Evolutionary conservation across 1,140 invertebrate genomes (phyloP).

Genomic region (Samia ricini): DNA sequence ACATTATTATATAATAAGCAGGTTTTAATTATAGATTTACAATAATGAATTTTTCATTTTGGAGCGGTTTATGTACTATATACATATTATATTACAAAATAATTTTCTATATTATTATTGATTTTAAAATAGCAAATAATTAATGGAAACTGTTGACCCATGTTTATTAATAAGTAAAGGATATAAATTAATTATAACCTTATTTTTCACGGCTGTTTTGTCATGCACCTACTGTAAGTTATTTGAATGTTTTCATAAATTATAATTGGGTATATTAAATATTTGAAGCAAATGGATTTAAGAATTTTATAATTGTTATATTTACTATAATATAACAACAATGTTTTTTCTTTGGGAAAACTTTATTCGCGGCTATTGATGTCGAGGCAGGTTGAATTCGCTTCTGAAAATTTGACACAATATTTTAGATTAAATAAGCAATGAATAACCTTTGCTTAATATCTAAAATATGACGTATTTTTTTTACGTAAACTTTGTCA

Average conservation of each 20-base stretch:
- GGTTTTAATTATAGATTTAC: conserved; percentile 68
- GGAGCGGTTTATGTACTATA: conserved; percentile 50
- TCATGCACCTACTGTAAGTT: neutral
- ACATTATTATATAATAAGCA: conserved; percentile 61
- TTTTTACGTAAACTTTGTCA: neutral
- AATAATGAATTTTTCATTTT: conserved; percentile 62
- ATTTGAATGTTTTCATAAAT: neutral
- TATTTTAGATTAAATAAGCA: too few species aligned
- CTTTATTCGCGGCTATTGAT: neutral
- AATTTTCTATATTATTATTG: conserved; percentile 61
- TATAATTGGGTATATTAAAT: neutral
- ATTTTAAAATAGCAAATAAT: conserved; percentile 45
- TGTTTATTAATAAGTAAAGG: conserved; percentile 38
- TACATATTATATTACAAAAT: conserved; percentile 56
- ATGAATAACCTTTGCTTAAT: neutral
- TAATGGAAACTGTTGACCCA: conserved; percentile 33
- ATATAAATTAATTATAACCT: conserved; percentile 16
- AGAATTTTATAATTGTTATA: neutral
- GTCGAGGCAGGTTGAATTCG: too few species aligned
- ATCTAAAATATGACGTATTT: neutral
- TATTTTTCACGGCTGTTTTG: conserved; percentile 13
- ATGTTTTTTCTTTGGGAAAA: neutral
- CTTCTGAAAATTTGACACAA: neutral
- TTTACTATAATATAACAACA: neutral
- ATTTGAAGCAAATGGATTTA: neutral